Evolutionary conservation across 2,113 vertebrate species (phyloP).

Genomic region (Calyptomena viridis): DNA sequence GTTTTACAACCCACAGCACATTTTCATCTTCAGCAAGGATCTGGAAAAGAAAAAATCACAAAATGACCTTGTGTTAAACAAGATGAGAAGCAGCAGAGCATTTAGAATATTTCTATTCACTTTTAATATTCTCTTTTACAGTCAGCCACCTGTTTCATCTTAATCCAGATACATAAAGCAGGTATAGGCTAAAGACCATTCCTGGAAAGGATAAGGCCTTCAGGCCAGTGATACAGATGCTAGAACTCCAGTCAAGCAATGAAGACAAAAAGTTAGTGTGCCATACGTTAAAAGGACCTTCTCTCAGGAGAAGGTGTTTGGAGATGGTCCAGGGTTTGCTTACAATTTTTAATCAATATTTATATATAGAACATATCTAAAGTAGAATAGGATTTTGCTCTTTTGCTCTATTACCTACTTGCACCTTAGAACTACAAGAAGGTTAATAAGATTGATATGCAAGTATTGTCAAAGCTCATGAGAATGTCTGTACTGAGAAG

Average conservation of each 20-base stretch:
- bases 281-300: neutral
- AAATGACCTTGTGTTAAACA: neutral
- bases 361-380: neutral
- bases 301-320: neutral
- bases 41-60: neutral
- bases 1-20: slow-evolving; percentile 16
- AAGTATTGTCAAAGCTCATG: neutral
- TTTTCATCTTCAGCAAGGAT: slow-evolving; percentile 7
- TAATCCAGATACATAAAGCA: slow-evolving; percentile 4
- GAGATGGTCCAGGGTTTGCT: neutral
- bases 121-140: slow-evolving; percentile 20
- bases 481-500: neutral
- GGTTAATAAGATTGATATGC: neutral
- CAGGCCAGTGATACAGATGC: neutral
- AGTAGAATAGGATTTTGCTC: neutral
- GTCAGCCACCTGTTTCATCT: neutral
- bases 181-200: neutral
- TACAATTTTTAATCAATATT: neutral
- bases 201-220: slow-evolving; percentile 27
- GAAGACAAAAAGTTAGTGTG: neutral
- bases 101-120: neutral
- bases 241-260: neutral
- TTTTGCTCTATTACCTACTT: neutral
- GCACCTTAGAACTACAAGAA: neutral
- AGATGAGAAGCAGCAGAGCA: neutral